These are phyloP conservation scores for Cenopis cana DNA, from an alignment of 2,888 invertebrate species.

Conservation along the genomic window DNA sequence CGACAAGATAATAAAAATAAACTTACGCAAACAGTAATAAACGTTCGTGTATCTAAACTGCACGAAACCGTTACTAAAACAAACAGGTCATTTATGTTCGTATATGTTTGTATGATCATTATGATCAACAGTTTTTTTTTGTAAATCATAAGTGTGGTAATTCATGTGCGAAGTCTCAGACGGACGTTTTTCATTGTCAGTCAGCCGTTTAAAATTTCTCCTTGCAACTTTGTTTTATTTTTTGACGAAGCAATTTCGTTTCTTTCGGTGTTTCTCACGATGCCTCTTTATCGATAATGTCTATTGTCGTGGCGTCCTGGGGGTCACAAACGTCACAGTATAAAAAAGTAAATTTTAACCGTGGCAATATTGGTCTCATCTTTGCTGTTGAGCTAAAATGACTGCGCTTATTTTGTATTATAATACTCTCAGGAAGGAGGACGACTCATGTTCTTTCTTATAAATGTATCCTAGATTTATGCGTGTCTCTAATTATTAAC, in stretches of 20 bases:
- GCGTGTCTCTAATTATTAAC: not conserved
- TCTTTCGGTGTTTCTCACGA: conserved; percentile 42
- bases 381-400: conserved; percentile 35
- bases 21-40: not conserved
- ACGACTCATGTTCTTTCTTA: not conserved
- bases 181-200: conserved; percentile 71
- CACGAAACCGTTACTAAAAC: conserved; percentile 2
- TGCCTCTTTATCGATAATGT: conserved; percentile 45
- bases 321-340: conserved; percentile 43
- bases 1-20: not conserved
- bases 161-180: conserved; percentile 72
- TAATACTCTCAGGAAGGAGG: not conserved
- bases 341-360: conserved; percentile 46
- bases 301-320: conserved; percentile 48
- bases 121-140: conserved; percentile 72
- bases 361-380: conserved; percentile 43
- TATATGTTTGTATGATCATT: conserved; percentile 54
- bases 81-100: conserved; percentile 19
- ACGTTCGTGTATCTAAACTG: not conserved
- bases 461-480: not conserved
- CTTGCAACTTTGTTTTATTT: conserved; percentile 50
- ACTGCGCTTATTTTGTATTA: conserved; percentile 26
- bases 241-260: conserved; percentile 43
- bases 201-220: conserved; percentile 61
- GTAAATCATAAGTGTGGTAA: conserved; percentile 67